Evolutionary conservation across 2,797 vertebrate genomes (phyloP), one percentile per base, ranked within the genome.

Genomic region (Manis javanica): DNA sequence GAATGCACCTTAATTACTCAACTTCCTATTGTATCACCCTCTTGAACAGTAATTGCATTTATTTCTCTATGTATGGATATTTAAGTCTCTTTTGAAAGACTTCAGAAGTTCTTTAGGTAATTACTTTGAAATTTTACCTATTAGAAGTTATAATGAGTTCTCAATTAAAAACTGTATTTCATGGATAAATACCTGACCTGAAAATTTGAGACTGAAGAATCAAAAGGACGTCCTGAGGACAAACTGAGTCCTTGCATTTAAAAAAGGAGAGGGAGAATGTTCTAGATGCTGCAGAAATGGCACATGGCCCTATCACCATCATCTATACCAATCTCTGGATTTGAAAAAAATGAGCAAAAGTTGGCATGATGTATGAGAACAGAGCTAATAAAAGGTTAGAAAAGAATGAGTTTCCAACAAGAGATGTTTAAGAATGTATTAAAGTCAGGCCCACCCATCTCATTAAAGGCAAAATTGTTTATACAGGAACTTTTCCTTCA

Each of bases 361-460:
- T 51, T 63, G 89, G 16, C 23, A 68, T 89, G 51, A 51, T 90
- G 2, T 74, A 55, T 87, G 59, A 84, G 71, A 51, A 57, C 29
- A 78, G 42, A 82, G 51, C 59, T 66, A 57, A 1, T 68, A 8
- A 15, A 78, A 78, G 46, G 51, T 68, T 6, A 37, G 53, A 63
- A 87, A 89, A 75, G 6, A 66, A 14, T 68, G 87, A 68, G 23
- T 19, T 46, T 96, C 64, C 57, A 64, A 57, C 14, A 11, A 15
- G 53, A 82, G 46, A 68, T 82, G 61, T 23, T 90, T 91, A 81
- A 42, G 31, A 82, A 59, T 93, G 87, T 75, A 86, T 71, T 84
- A 92, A 96, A 55, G 85, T 26, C 18, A 94, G n/a, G 24, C 11
- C 34, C 72, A 39, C 0, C 19, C 5, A 39, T 49, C 31, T 81